phyloP scores from a whole-genome alignment of 2,888 invertebrate species.

The Zaprionus bogoriensis region DNA sequence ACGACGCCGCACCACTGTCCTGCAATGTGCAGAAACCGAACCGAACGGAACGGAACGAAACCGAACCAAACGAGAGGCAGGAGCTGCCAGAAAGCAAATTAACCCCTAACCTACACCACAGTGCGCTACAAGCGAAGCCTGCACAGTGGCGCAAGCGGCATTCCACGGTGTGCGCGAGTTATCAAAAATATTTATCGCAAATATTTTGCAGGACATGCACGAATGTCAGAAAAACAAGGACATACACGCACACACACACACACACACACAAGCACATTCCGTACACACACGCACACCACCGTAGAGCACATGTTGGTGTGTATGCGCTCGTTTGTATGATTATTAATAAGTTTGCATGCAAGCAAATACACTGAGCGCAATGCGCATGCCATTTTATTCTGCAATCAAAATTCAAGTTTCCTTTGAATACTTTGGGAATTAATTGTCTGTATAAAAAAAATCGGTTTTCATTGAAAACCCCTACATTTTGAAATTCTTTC shows the following conservation, averaged over 20 bases:
- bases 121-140: slow-evolving; percentile 19
- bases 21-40: slow-evolving; percentile 17
- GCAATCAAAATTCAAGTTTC: background rate
- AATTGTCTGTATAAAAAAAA: too few species aligned
- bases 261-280: too few species aligned
- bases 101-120: slow-evolving; percentile 56
- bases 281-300: too few species aligned
- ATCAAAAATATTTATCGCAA: slow-evolving; percentile 50
- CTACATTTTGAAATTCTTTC: too few species aligned
- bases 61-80: background rate
- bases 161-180: slow-evolving; percentile 45
- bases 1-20: slow-evolving; percentile 15
- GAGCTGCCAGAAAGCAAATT: slow-evolving; percentile 9
- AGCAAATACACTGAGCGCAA: background rate
- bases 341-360: background rate
- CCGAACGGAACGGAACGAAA: background rate
- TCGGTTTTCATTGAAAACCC: too few species aligned
- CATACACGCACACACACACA: background rate
- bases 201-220: slow-evolving; percentile 45
- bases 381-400: background rate
- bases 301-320: too few species aligned
- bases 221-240: slow-evolving; percentile 9
- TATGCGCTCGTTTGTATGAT: background rate
- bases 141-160: slow-evolving; percentile 43
- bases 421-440: too few species aligned